phyloP scores from a whole-genome alignment of 2,797 vertebrate genomes.

The Xiphorhynchus erythropygius region DNA sequence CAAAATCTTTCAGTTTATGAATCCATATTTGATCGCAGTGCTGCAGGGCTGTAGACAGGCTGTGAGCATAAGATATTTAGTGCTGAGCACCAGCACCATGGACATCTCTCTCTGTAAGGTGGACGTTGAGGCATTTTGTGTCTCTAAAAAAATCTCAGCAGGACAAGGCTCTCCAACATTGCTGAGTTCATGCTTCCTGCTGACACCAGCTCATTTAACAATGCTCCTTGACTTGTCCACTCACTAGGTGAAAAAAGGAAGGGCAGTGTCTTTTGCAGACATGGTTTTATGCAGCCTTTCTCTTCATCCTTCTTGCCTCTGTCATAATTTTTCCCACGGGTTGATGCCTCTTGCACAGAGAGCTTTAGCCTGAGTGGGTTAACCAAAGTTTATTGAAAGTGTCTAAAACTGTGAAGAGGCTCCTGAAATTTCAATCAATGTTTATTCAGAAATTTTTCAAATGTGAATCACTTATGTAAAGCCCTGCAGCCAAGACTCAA shows the following conservation, averaged over 20 bases:
- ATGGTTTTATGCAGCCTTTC: neutral
- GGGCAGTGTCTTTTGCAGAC: neutral
- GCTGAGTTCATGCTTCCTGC: neutral
- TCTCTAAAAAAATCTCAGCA: neutral
- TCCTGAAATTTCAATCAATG: conserved; percentile 11
- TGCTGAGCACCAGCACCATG: neutral
- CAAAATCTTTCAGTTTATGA: neutral
- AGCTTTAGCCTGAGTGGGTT: neutral
- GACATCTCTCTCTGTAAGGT: neutral
- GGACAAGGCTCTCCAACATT: neutral
- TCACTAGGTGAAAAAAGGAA: neutral
- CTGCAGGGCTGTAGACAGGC: neutral
- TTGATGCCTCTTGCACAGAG: neutral
- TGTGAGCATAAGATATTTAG: neutral
- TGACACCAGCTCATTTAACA: neutral
- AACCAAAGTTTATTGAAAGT: conserved; percentile 12
- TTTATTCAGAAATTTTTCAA: conserved; percentile 61
- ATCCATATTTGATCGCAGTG: rapidly evolving
- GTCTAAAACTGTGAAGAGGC: neutral
- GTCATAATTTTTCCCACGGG: neutral
- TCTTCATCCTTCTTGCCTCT: neutral
- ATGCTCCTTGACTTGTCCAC: neutral
- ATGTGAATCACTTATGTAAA: conserved; percentile 43
- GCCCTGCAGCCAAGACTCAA: conserved; percentile 44
- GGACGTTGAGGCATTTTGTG: neutral